phyloP scores from a whole-genome alignment of 1,140 invertebrate species.

The Drosophila trapezifrons region DNA sequence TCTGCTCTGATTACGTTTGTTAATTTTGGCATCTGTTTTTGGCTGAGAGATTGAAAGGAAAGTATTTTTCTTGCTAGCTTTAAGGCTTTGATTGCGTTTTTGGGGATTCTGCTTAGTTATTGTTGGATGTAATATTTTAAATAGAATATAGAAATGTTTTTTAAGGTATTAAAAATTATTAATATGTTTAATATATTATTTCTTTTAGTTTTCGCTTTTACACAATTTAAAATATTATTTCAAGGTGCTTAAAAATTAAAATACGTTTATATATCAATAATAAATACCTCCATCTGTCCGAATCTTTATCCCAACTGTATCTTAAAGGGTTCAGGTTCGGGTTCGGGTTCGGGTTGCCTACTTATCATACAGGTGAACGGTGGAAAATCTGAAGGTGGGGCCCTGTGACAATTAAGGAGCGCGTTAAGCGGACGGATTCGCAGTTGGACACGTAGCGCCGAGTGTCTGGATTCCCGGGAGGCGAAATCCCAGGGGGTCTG shows the following conservation, averaged over 20 bases:
- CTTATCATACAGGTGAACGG: slow-evolving; percentile 11
- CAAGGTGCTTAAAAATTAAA: no score
- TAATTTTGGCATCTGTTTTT: slow-evolving; percentile 33
- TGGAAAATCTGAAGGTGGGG: slow-evolving; percentile 4
- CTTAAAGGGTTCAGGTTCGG: no score
- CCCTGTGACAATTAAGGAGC: slow-evolving; percentile 16
- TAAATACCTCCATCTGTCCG: no score
- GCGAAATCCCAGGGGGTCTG: no score
- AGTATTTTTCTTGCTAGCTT: not conserved
- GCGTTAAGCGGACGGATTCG: slow-evolving; percentile 36
- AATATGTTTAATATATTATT: no score
- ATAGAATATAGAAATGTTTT: no score
- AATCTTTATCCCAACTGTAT: not conserved
- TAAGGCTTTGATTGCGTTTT: not conserved
- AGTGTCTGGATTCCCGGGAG: not conserved
- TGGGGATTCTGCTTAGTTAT: not conserved
- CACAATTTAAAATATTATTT: no score
- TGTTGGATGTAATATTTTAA: not conserved
- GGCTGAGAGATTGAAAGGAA: not conserved
- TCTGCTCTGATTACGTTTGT: slow-evolving; percentile 27
- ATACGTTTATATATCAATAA: no score
- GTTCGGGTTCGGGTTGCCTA: no score
- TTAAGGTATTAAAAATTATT: no score
- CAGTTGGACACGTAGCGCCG: slow-evolving; percentile 36
- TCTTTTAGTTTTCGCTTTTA: no score